Conservation (phyloP, 2,797 vertebrate genomes). For the Poeciliopsis infans region DNA sequence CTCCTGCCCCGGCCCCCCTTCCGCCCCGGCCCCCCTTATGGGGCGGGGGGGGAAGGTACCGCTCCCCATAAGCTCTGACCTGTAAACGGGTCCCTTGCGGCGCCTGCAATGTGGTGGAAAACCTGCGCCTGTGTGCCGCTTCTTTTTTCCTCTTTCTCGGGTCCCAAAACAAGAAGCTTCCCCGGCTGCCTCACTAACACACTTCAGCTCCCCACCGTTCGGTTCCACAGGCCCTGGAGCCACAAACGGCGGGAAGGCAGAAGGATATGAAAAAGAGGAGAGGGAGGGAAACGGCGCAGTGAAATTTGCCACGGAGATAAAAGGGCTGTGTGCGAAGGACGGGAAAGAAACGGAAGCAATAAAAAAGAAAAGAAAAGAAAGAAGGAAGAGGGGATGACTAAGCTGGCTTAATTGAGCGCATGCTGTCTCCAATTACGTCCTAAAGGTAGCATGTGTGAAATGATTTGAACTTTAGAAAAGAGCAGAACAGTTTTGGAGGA, state of each 20-base stretch:
- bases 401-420: slow-evolving; percentile 64
- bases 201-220: slow-evolving; percentile 21
- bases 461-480: slow-evolving; percentile 25
- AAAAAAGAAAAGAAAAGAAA: slow-evolving; percentile 21
- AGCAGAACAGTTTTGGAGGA: background rate
- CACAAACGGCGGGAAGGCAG: slow-evolving; percentile 11
- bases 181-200: slow-evolving; percentile 27
- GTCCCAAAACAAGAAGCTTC: slow-evolving; percentile 53
- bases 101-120: slow-evolving; percentile 54
- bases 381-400: slow-evolving; percentile 30
- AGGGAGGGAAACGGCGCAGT: background rate
- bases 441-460: slow-evolving; percentile 60
- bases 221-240: slow-evolving; percentile 5
- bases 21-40: rapidly evolving
- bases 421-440: slow-evolving; percentile 59
- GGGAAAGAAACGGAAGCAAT: slow-evolving; percentile 7
- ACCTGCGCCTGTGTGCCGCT: slow-evolving; percentile 38
- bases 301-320: slow-evolving; percentile 41
- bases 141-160: background rate
- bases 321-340: slow-evolving; percentile 9
- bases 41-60: slow-evolving; percentile 32
- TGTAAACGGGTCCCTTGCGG: slow-evolving; percentile 61
- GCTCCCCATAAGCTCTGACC: slow-evolving; percentile 44
- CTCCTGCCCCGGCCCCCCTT: background rate
- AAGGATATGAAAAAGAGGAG: slow-evolving; percentile 23